Conservation (phyloP, 2,888 invertebrate species). For the Cyrtodaria siliqua region DNA sequence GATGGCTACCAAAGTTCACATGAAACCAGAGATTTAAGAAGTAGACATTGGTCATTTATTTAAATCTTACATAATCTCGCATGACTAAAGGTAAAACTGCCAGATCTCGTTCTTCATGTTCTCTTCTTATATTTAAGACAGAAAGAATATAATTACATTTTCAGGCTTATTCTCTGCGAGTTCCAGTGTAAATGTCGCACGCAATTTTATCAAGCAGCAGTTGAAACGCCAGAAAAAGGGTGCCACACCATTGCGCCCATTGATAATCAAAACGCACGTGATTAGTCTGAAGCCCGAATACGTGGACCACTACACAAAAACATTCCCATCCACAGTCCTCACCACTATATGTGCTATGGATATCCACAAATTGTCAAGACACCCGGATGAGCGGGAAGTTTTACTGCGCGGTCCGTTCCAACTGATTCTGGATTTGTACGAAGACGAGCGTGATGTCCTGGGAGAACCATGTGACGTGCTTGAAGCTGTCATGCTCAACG, state of each 20-base stretch:
- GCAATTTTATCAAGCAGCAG: constrained; percentile 46
- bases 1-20: no score
- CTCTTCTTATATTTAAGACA: background rate
- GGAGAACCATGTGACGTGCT: constrained; percentile 52
- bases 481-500: constrained; percentile 65
- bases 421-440: constrained; percentile 55
- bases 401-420: constrained; percentile 66
- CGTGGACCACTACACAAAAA: constrained; percentile 47
- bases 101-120: no score
- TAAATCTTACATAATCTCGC: no score
- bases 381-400: constrained; percentile 61
- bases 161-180: constrained; percentile 57
- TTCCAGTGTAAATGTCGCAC: constrained; percentile 37
- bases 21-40: no score
- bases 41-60: no score
- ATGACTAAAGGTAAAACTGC: no score
- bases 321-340: constrained; percentile 59
- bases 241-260: constrained; percentile 24
- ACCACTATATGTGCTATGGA: constrained; percentile 69
- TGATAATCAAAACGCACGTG: constrained; percentile 62
- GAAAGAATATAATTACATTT: background rate
- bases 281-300: constrained; percentile 64
- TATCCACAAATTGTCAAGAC: constrained; percentile 58
- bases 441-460: constrained; percentile 16
- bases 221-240: constrained; percentile 22